These are phyloP conservation scores for Cyprinodon tularosa DNA, from an alignment of 2,113 vertebrate genomes.

Conservation along the genomic window DNA sequence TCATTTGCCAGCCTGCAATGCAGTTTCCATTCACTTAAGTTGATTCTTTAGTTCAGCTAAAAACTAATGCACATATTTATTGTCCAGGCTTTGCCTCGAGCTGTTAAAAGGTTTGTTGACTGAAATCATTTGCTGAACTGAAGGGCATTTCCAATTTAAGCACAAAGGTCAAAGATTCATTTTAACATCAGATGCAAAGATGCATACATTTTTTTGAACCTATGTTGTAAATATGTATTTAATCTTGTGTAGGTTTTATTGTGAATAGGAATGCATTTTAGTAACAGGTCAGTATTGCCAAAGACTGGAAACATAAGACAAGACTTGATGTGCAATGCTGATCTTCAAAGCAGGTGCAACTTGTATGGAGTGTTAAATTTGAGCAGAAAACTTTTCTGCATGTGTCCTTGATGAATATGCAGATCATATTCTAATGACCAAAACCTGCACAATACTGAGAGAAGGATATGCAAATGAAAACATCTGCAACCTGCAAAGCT, in stretches of 20 bases:
- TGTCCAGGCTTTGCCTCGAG: not conserved
- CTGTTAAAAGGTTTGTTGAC: conserved; percentile 23
- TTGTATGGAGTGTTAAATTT: too few relatives aligned
- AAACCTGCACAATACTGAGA: too few relatives aligned
- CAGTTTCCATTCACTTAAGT: conserved; percentile 27
- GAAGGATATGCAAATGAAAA: too few relatives aligned
- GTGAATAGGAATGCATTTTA: conserved; percentile 39
- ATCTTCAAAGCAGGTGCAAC: too few relatives aligned
- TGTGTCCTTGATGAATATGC: too few relatives aligned
- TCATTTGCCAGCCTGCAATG: conserved; percentile 16
- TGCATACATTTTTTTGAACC: not conserved
- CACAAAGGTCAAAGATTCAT: not conserved
- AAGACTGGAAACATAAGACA: conserved; percentile 33
- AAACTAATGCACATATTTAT: not conserved
- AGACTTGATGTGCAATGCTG: not conserved
- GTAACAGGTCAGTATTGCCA: conserved; percentile 48
- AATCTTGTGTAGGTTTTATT: not conserved
- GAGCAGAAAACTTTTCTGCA: too few relatives aligned
- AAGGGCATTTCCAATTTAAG: not conserved
- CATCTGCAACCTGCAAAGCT: too few relatives aligned
- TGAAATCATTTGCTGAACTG: not conserved
- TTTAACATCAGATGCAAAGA: not conserved
- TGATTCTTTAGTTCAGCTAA: conserved; percentile 24
- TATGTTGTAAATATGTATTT: not conserved
- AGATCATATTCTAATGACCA: too few relatives aligned